Evolutionary conservation across 1,140 invertebrate species (phyloP), one percentile per base, ranked within the genome.

Genomic region (Helicoverpa armigera): DNA sequence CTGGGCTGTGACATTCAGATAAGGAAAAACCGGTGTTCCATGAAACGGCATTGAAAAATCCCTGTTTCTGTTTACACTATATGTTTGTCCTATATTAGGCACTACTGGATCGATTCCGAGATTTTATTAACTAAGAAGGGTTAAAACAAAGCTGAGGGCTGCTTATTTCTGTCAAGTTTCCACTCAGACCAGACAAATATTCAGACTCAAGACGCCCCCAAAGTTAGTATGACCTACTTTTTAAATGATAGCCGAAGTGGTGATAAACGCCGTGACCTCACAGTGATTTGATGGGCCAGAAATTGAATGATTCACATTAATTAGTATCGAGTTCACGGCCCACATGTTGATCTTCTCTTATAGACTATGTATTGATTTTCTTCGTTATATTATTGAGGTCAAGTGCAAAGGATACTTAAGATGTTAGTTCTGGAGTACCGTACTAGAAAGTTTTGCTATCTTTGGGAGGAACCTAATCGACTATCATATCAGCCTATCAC

Each of bases 221-320:
- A 43, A 9, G 35, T 43, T 43, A 43, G 35, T 43, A 43, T 43
- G 35, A 43, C 35, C 35, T 43, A 43, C 9, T 43, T 43, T 43
- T 43, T 43, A 9, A 43, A 18, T 16, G 10, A 48, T 69, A 18
- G n/a, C 63, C 63, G 63, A 67, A 2, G 63, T 69, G 67, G 18
- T 43, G 70, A 73, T 58, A 73, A 73, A 73, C 16, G 53, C 58
- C 10, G 16, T 58, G 70, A 73, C 70, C 70, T 73, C 31, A 63
- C 12, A 7, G 12, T 73, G 51, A 73, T 73, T 56, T 56, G 31
- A 56, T 58, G 35, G 53, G 70, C 70, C 31, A 73, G 70, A 73
- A 73, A 73, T 58, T 58, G 51, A 73, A 43, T 73, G 70, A 73
- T 73, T 73, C 70, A 73, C 31, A 56, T 58, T n/a, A 16, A 73